These are phyloP conservation scores for Petromus typicus DNA, from an alignment of 2,113 vertebrate species.

Conservation along the genomic window DNA sequence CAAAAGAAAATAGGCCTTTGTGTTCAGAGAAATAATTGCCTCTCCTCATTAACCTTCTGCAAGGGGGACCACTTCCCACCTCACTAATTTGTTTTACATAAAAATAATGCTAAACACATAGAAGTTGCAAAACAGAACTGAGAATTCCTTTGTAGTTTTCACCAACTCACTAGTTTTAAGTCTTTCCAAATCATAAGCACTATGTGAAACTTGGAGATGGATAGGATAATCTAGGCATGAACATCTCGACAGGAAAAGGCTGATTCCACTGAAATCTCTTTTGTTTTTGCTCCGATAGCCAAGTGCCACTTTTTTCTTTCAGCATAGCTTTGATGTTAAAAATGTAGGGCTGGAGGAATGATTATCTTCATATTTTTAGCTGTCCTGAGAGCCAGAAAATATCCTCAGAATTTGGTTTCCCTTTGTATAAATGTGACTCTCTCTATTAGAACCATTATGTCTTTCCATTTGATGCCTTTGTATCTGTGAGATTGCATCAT, in stretches of 20 bases:
- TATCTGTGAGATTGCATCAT: not conserved
- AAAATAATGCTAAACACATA: constrained; percentile 11
- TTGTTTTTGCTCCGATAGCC: not conserved
- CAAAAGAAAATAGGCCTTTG: not conserved
- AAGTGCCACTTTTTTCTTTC: constrained; percentile 1
- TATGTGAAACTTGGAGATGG: constrained; percentile 17
- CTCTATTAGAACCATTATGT: constrained; percentile 59
- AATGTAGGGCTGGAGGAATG: constrained; percentile 5
- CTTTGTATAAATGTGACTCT: constrained; percentile 71
- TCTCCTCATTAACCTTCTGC: not conserved
- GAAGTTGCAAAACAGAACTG: not conserved
- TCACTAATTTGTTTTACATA: not conserved
- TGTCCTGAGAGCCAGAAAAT: constrained; percentile 65
- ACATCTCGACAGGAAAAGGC: not conserved
- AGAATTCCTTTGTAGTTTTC: not conserved
- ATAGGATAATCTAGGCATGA: constrained; percentile 9
- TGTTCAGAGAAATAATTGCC: not conserved
- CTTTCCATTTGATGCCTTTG: constrained; percentile 60
- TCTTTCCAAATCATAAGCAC: constrained; percentile 32
- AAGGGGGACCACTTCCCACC: not conserved
- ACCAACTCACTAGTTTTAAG: not conserved
- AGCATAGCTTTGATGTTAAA: constrained; percentile 57
- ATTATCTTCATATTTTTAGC: constrained; percentile 75
- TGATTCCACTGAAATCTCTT: constrained; percentile 2
- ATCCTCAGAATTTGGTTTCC: constrained; percentile 55